These are phyloP conservation scores for Cryptoleucopteryx plumbea DNA, from an alignment of 2,113 vertebrate genomes.

Conservation along the genomic window DNA sequence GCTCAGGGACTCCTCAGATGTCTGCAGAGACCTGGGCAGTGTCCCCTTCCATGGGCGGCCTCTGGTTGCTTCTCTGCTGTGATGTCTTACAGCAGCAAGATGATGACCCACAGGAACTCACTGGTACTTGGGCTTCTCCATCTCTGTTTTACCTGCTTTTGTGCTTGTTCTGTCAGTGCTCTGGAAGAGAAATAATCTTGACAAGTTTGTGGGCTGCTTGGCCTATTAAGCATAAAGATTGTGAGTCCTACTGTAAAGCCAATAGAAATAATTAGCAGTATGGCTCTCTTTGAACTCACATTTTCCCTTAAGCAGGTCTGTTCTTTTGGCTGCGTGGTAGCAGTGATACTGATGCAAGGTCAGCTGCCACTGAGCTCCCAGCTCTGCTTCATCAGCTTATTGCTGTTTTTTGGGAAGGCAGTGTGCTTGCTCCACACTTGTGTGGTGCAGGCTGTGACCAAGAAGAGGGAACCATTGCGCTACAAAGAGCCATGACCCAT, in stretches of 20 bases:
- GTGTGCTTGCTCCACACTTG: neutral
- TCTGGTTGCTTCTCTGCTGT: neutral
- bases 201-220: neutral
- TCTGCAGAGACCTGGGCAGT: neutral
- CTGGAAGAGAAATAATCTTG: neutral
- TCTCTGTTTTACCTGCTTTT: neutral
- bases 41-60: accelerated
- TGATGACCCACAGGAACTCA: neutral
- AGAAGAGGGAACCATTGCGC: neutral
- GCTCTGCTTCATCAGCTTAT: neutral
- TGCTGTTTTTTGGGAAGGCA: neutral
- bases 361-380: neutral
- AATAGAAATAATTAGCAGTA: neutral
- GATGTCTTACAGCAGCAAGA: neutral
- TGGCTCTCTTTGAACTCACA: neutral
- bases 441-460: accelerated
- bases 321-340: neutral
- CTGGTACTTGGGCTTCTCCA: neutral
- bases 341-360: neutral
- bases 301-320: neutral
- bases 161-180: neutral
- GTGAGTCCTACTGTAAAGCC: neutral
- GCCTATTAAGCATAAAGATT: neutral
- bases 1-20: neutral
- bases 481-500: neutral